Conservation (phyloP, 2,888 invertebrate genomes). For the Hypsopygia costalis region DNA sequence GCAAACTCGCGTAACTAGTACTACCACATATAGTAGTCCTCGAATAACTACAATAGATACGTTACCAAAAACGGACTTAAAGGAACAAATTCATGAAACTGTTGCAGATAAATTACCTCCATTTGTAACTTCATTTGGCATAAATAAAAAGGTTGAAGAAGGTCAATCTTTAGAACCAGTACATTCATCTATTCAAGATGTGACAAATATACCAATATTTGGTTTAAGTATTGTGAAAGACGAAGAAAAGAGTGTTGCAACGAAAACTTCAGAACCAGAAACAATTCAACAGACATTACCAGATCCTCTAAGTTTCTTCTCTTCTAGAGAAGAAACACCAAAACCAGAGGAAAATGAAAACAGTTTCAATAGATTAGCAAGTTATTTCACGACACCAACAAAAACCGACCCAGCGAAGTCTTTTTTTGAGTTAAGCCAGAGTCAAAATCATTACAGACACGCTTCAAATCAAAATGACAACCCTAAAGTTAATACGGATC, state of each 20-base stretch:
- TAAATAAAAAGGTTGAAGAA: slow-evolving; percentile 7
- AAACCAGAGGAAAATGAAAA: slow-evolving; percentile 27
- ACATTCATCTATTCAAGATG: slow-evolving; percentile 1
- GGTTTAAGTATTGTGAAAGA: background rate
- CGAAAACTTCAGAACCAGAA: slow-evolving; percentile 1
- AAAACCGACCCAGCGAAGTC: slow-evolving; percentile 62
- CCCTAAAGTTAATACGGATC: background rate
- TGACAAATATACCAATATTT: background rate
- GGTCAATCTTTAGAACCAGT: background rate
- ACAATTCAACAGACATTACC: slow-evolving; percentile 24
- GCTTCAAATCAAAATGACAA: slow-evolving; percentile 18
- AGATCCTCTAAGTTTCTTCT: slow-evolving; percentile 57
- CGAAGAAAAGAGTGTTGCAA: slow-evolving; percentile 1
- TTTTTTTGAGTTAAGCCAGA: slow-evolving; percentile 75
- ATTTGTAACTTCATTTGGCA: slow-evolving; percentile 10
- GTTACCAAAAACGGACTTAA: slow-evolving; percentile 1
- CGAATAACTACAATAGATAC: slow-evolving; percentile 9
- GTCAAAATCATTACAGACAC: slow-evolving; percentile 67
- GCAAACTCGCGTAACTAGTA: slow-evolving; percentile 34
- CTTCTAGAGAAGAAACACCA: slow-evolving; percentile 18
- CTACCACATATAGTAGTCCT: slow-evolving; percentile 24
- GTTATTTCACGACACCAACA: slow-evolving; percentile 57
- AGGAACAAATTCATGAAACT: background rate
- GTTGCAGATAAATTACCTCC: slow-evolving; percentile 2
- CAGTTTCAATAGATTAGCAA: slow-evolving; percentile 57